These are phyloP conservation scores for Nasonia vitripennis DNA, from an alignment of 1,140 invertebrate species.

Conservation along the genomic window DNA sequence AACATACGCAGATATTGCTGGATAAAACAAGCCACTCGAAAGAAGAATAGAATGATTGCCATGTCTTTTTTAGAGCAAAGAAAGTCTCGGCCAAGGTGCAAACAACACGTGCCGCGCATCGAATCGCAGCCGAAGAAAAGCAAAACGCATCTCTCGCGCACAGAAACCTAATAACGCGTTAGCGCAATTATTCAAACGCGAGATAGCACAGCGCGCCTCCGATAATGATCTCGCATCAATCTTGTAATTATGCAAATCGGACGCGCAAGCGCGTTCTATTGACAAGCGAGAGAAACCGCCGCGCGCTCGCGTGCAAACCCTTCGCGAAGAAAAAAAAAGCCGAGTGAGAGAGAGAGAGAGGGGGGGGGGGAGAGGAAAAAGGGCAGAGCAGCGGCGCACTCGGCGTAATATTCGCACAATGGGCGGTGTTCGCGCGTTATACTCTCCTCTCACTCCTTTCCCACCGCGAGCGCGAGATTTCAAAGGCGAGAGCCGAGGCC, in stretches of 20 bases:
- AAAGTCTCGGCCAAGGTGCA: too few species aligned
- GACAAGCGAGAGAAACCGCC: constrained; percentile 34
- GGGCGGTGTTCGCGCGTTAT: constrained; percentile 12
- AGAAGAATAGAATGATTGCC: too few species aligned
- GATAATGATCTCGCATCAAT: constrained; percentile 24
- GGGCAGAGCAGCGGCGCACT: constrained; percentile 18
- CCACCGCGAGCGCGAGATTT: not conserved
- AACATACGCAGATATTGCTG: too few species aligned
- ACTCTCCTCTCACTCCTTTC: not conserved
- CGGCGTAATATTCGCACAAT: constrained; percentile 38
- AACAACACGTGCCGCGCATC: too few species aligned
- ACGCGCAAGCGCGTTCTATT: constrained; percentile 7
- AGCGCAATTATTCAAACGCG: not conserved
- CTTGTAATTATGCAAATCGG: constrained; percentile 48
- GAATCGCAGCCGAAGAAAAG: not conserved
- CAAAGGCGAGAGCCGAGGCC: not conserved
- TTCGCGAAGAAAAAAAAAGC: constrained; percentile 21
- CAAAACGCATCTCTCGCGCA: not conserved
- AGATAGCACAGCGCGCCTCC: not conserved
- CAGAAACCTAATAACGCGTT: not conserved
- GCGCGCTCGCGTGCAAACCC: not conserved
- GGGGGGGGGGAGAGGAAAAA: constrained; percentile 1
- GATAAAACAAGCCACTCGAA: too few species aligned
- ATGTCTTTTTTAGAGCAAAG: too few species aligned
- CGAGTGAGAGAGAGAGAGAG: not conserved